A percentile compares a stretch with the other conserved stretches of the same genome.
Conservation (phyloP, 2,797 vertebrate species). For the Neosilurus hyrtlii region DNA sequence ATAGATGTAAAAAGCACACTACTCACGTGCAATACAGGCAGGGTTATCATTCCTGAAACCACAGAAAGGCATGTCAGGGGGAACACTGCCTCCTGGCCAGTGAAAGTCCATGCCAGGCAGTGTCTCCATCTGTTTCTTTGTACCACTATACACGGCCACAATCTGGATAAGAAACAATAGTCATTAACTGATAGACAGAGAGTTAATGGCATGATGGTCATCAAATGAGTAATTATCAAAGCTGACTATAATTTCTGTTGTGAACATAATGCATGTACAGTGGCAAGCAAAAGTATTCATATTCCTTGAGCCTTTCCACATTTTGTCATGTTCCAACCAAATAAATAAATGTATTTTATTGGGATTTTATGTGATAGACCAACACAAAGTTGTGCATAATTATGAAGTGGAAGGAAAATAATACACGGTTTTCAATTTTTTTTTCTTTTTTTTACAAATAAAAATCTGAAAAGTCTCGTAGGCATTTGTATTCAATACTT, state of each 20-base stretch:
- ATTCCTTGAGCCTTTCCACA: too few species aligned
- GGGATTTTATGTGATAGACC: too few species aligned
- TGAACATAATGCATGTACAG: not conserved
- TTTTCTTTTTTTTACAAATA: too few species aligned
- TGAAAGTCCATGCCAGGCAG: conserved; percentile 67
- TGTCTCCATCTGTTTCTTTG: conserved; percentile 73
- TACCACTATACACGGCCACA: conserved; percentile 81
- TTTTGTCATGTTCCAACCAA: too few species aligned
- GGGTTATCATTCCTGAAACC: conserved; percentile 85
- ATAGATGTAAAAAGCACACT: not conserved
- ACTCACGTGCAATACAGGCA: conserved; percentile 77
- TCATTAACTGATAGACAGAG: not conserved
- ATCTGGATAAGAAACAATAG: conserved; percentile 67
- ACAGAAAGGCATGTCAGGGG: conserved; percentile 80
- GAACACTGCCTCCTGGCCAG: conserved; percentile 78
- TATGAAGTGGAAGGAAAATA: too few species aligned
- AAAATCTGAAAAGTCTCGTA: too few species aligned
- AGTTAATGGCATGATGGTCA: too few species aligned
- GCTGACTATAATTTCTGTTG: not conserved
- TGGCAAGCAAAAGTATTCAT: too few species aligned
- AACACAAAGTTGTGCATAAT: too few species aligned
- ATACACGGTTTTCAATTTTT: too few species aligned
- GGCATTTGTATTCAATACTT: too few species aligned
- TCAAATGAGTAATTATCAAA: not conserved
- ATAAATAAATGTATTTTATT: too few species aligned